Evolutionary conservation across 2,888 invertebrate genomes (phyloP).

Genomic region (Phyto melanocephala): DNA sequence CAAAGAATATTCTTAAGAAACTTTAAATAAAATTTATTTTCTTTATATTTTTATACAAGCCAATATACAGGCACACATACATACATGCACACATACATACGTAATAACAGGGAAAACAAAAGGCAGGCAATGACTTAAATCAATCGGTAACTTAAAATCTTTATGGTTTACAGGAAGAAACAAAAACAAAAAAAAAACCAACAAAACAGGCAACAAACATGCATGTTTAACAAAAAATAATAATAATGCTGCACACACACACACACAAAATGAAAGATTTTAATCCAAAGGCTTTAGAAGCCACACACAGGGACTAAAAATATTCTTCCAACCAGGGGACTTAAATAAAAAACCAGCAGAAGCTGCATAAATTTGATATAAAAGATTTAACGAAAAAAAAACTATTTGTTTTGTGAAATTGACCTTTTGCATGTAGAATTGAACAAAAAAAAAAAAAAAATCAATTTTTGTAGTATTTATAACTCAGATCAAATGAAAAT

Average conservation of each 20-base stretch:
- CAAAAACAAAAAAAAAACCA: conserved; percentile 6
- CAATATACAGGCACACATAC: too few species aligned
- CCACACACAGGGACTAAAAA: conserved; percentile 34
- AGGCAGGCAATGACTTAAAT: conserved; percentile 60
- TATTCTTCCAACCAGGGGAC: neutral
- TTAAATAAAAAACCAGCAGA: neutral
- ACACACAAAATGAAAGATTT: conserved; percentile 5
- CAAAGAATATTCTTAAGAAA: conserved; percentile 25
- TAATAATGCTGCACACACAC: neutral
- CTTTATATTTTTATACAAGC: neutral
- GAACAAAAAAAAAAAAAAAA: neutral
- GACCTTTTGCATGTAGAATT: conserved; percentile 35
- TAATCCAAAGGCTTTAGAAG: conserved; percentile 2
- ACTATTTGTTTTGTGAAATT: conserved; percentile 29
- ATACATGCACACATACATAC: too few species aligned
- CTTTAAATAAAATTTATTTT: conserved; percentile 7
- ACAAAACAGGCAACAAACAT: neutral
- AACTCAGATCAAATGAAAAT: conserved; percentile 40
- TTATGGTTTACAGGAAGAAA: conserved; percentile 64
- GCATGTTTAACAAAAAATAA: conserved; percentile 2
- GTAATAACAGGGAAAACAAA: neutral
- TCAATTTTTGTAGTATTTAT: conserved; percentile 20
- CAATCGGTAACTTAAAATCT: conserved; percentile 67
- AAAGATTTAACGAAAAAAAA: neutral
- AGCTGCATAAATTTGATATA: conserved; percentile 50